A percentile compares a stretch with the other conserved stretches of the same genome.
Conservation (phyloP, 2,797 vertebrate species). For the Sebastes flavidus region DNA sequence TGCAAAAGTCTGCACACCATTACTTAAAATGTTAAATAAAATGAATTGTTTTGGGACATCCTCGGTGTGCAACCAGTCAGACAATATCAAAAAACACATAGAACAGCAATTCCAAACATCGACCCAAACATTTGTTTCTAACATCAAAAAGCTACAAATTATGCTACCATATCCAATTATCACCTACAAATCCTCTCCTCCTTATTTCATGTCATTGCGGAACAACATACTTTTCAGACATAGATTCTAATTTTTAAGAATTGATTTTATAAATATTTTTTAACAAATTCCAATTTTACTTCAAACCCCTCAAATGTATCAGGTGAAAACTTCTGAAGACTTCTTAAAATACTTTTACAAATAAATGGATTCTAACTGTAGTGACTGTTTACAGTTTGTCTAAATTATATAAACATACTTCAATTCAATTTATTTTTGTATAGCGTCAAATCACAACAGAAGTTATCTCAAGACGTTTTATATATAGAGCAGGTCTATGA, state of each 20-base stretch:
- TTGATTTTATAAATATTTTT: neutral
- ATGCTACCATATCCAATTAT: neutral
- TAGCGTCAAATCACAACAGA: no score
- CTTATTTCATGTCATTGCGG: neutral
- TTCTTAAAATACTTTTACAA: neutral
- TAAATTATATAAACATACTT: neutral
- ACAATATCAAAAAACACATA: neutral
- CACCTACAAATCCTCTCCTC: neutral
- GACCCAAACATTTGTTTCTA: neutral
- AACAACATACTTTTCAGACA: neutral
- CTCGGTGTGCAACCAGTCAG: neutral
- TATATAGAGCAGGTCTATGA: no score
- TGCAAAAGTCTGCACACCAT: neutral
- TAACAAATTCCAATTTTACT: neutral
- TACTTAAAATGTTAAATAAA: neutral
- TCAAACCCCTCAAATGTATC: neutral
- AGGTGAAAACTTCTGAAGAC: neutral
- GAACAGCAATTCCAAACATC: neutral
- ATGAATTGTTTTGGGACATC: neutral
- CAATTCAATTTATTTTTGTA: no score
- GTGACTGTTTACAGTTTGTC: neutral
- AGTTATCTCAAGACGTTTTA: no score
- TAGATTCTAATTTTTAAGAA: neutral
- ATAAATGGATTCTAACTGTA: neutral
- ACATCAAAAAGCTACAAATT: neutral